Conservation (phyloP, 1,140 invertebrate genomes). For the Zaprionus lachaisei region DNA sequence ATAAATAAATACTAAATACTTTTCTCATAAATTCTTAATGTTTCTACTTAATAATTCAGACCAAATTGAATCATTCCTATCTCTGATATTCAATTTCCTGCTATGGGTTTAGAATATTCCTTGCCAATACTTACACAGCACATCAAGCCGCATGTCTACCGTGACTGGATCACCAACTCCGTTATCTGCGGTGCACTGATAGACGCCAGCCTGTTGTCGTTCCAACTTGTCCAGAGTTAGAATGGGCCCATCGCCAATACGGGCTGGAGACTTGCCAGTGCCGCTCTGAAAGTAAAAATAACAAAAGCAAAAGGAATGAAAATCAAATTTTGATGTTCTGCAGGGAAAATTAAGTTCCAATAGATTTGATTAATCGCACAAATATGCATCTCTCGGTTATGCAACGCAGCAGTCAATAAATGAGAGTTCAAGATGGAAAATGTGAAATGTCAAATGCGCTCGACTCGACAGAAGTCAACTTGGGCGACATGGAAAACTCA, state of each 20-base stretch:
- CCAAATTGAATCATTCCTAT: too few species aligned
- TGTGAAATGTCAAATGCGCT: slow-evolving; percentile 68
- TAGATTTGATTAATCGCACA: slow-evolving; percentile 60
- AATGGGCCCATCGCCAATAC: slow-evolving; percentile 87
- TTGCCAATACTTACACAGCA: slow-evolving; percentile 86
- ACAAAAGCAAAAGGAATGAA: not conserved
- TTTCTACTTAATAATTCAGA: too few species aligned
- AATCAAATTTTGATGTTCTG: not conserved
- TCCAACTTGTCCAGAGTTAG: slow-evolving; percentile 88
- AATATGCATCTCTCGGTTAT: not conserved
- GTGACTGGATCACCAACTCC: slow-evolving; percentile 88
- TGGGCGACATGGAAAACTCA: slow-evolving; percentile 63
- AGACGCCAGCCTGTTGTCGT: slow-evolving; percentile 88
- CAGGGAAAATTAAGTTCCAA: slow-evolving; percentile 11
- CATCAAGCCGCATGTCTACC: slow-evolving; percentile 87
- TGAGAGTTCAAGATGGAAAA: slow-evolving; percentile 54
- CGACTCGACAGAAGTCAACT: slow-evolving; percentile 45
- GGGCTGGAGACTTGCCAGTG: slow-evolving; percentile 75
- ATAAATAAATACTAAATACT: too few species aligned
- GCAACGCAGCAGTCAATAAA: slow-evolving; percentile 31
- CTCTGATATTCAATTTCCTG: too few species aligned
- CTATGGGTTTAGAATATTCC: not conserved
- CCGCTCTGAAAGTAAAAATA: slow-evolving; percentile 63
- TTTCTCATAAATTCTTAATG: too few species aligned
- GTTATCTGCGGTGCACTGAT: slow-evolving; percentile 89